Evolutionary conservation across 1,140 invertebrate genomes (phyloP), one percentile per base, ranked within the genome.

Genomic region (Armadillidium nasatum): DNA sequence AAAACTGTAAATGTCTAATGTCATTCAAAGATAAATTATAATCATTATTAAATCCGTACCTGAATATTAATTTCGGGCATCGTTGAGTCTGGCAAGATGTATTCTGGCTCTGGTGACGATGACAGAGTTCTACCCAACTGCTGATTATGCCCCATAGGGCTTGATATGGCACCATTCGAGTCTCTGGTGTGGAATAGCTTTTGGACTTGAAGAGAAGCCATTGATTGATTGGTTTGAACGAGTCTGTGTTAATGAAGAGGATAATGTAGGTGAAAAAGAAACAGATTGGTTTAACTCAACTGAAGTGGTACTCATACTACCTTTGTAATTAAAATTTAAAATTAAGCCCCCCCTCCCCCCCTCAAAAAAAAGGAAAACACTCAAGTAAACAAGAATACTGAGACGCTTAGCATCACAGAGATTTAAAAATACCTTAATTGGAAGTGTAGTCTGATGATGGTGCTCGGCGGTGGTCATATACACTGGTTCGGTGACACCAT

Each of bases 401-500:
- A n/a, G n/a, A n/a, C n/a, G n/a, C n/a, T n/a, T n/a, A n/a, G n/a
- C n/a, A n/a, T n/a, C n/a, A n/a, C n/a, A n/a, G n/a, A n/a, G n/a
- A n/a, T n/a, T n/a, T n/a, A n/a, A n/a, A n/a, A n/a, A n/a, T n/a
- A n/a, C n/a, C n/a, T 15, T 75, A 73, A 73, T 79, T 77, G 19
- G 77, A 11, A 23, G 76, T 73, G 23, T 73, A 67, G 19, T 78
- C 71, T 73, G 76, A 81, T 46, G 81, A 76, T 70, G 79, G 77
- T 46, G 66, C 60, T n/a, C n/a, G 10, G 79, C 75, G 0, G 79
- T 60, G 33, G 80, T 77, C 69, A 80, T 78, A 74, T 76, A 66
- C 33, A n/a, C n/a, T n/a, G 76, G 82, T 81, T 79, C 82, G 80
- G 85, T 85, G 15, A 84, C 84, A 7, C 85, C 85, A 60, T 85